phyloP scores from a whole-genome alignment of 2,797 vertebrate species.

The Phoebastria nigripes region DNA sequence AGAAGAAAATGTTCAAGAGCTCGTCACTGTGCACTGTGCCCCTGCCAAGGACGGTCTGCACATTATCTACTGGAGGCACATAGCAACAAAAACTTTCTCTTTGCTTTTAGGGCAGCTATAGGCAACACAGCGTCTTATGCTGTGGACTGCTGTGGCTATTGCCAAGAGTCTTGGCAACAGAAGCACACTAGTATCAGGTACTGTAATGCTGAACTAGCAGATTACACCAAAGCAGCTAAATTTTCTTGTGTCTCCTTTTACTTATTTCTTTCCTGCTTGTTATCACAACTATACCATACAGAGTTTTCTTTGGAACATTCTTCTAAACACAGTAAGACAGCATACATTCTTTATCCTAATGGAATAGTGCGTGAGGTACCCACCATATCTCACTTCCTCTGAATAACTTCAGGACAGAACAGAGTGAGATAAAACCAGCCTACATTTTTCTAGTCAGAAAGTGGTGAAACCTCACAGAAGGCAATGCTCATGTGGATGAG shows the following conservation, averaged over 20 bases:
- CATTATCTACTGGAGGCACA: background rate
- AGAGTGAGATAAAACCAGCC: background rate
- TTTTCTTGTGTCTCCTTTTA: background rate
- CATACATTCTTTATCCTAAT: slow-evolving; percentile 12
- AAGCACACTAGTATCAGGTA: background rate
- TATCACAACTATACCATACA: slow-evolving; percentile 12
- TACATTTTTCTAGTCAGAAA: background rate
- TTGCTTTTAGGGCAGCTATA: background rate
- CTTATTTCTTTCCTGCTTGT: background rate
- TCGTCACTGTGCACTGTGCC: background rate
- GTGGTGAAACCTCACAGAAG: background rate
- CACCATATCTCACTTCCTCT: background rate
- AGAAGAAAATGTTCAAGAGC: background rate
- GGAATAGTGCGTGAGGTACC: background rate
- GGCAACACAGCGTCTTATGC: background rate
- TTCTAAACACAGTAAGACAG: slow-evolving; percentile 18
- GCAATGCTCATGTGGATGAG: background rate
- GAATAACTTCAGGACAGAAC: background rate
- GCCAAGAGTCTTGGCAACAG: background rate
- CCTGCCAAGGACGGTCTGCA: background rate
- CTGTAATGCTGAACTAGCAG: background rate
- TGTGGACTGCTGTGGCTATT: background rate
- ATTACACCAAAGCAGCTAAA: background rate
- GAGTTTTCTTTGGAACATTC: slow-evolving; percentile 6
- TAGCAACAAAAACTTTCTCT: background rate